These are phyloP conservation scores for Mesoligia furuncula DNA, from an alignment of 2,888 invertebrate species.

Conservation along the genomic window DNA sequence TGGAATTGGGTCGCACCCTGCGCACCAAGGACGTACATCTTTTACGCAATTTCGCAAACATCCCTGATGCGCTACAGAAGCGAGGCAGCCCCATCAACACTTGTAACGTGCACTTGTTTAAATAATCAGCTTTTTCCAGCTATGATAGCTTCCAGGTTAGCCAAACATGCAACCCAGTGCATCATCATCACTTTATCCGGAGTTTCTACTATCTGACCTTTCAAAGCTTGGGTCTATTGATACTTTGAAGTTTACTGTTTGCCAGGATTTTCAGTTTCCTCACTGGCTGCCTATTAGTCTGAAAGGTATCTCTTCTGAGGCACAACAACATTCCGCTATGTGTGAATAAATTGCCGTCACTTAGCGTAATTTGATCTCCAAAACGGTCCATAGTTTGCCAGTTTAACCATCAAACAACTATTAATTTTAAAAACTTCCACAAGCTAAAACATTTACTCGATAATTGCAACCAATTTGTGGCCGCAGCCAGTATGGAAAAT, in stretches of 20 bases:
- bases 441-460: conserved; percentile 23
- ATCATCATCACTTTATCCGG: not conserved
- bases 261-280: not conserved
- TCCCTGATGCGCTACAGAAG: too few relatives aligned
- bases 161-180: not conserved
- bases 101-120: not conserved
- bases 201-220: not conserved
- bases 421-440: not conserved
- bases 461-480: conserved; percentile 30
- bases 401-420: too few relatives aligned
- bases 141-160: not conserved
- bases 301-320: not conserved
- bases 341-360: not conserved
- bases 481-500: conserved; percentile 6
- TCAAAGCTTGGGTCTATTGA: not conserved
- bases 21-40: too few relatives aligned
- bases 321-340: not conserved
- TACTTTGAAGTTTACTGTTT: not conserved
- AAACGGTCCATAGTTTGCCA: not conserved
- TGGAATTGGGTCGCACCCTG: too few relatives aligned
- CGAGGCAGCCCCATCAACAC: too few relatives aligned
- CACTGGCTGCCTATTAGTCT: not conserved
- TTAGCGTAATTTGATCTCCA: not conserved
- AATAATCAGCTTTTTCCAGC: not conserved
- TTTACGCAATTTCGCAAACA: too few relatives aligned